Conservation (phyloP, 2,113 vertebrate species). For the Muntiacus reevesi region DNA sequence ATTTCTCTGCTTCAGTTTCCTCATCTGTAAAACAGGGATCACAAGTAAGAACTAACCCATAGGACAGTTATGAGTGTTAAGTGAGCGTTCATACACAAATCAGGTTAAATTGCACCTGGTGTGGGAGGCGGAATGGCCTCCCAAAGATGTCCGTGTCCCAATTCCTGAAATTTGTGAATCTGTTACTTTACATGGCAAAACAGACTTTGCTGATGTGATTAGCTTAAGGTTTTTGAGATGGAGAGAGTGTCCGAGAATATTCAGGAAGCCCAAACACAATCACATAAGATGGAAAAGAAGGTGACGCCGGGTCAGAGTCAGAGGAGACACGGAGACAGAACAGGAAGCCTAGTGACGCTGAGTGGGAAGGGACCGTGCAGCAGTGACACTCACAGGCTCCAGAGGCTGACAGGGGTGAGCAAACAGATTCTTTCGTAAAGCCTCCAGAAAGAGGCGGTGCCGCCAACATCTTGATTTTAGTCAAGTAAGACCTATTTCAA, state of each 20-base stretch:
- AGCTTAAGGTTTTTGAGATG: not conserved
- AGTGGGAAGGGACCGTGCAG: not conserved
- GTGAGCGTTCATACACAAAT: not conserved
- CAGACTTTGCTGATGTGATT: not conserved
- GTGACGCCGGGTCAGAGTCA: not conserved
- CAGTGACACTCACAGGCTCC: not conserved
- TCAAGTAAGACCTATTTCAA: not conserved
- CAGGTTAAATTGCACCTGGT: not conserved
- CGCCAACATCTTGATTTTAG: not conserved
- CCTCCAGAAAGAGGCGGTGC: not conserved
- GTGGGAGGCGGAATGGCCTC: not conserved
- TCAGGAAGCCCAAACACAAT: not conserved
- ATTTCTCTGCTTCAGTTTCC: not conserved
- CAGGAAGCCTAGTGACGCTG: not conserved
- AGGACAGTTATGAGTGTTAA: not conserved
- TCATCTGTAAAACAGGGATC: not conserved
- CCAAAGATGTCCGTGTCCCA: not conserved
- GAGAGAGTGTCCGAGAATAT: not conserved
- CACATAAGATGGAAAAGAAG: not conserved
- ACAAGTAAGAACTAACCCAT: not conserved
- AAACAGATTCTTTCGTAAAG: not conserved
- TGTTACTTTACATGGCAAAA: not conserved
- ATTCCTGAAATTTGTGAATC: not conserved
- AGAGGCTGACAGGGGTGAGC: not conserved
- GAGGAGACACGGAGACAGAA: not conserved